phyloP scores from a whole-genome alignment of 1,140 invertebrate species.

The Cephus cinctus region DNA sequence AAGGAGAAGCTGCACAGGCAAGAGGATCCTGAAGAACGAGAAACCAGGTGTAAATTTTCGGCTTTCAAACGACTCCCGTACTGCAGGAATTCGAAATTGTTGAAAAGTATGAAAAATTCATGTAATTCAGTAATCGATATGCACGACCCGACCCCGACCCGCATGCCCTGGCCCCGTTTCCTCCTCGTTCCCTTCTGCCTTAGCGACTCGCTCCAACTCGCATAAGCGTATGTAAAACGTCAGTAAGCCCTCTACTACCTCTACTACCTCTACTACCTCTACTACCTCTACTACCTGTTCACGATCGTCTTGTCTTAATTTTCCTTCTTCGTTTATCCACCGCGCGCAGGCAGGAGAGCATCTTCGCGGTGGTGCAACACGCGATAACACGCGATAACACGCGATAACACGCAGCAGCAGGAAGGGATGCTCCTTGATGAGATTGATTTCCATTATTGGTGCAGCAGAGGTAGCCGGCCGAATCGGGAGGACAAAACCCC shows the following conservation, averaged over 20 bases:
- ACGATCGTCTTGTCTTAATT: neutral
- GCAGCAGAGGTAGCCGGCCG: no score
- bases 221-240: slow-evolving; percentile 22
- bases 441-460: no score
- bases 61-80: slow-evolving; percentile 16
- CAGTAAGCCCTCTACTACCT: slow-evolving; percentile 3
- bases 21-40: neutral
- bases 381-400: slow-evolving; percentile 29
- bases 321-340: neutral
- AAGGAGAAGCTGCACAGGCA: neutral
- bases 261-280: slow-evolving; percentile 2
- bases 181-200: slow-evolving; percentile 15
- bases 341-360: no score
- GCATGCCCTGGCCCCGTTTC: slow-evolving; percentile 25
- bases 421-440: slow-evolving; percentile 22
- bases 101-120: slow-evolving; percentile 42
- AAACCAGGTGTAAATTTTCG: slow-evolving; percentile 9
- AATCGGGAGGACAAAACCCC: no score
- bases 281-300: neutral
- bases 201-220: slow-evolving; percentile 7
- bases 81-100: slow-evolving; percentile 29
- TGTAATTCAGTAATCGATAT: slow-evolving; percentile 36
- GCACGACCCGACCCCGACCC: slow-evolving; percentile 40
- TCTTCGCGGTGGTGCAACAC: neutral
- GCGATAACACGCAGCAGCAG: slow-evolving; percentile 6